A percentile compares a stretch with the other conserved stretches of the same genome.
Conservation (phyloP, 2,797 vertebrate genomes). For the Halcyon smyrnensis region DNA sequence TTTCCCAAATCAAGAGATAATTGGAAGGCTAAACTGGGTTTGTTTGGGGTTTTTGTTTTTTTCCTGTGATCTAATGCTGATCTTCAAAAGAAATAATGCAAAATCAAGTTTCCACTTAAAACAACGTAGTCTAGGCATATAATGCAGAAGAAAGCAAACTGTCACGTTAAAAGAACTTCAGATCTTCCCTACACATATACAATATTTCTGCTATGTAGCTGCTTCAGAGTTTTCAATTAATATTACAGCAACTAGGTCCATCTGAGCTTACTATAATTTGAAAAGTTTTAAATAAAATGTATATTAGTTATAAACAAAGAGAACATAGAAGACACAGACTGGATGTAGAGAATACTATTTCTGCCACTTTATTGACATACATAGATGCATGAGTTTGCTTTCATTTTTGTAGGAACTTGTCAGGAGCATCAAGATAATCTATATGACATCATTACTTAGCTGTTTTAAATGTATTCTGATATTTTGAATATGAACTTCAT, state of each 20-base stretch:
- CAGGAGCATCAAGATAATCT: neutral
- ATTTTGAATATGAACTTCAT: neutral
- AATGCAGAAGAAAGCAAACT: neutral
- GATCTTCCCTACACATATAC: neutral
- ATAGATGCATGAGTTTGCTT: neutral
- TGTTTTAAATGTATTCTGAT: neutral
- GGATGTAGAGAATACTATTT: neutral
- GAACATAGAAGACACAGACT: neutral
- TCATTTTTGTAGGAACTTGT: neutral
- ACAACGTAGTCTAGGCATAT: neutral
- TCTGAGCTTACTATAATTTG: neutral
- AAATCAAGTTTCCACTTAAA: neutral
- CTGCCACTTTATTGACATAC: neutral
- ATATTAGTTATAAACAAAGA: neutral
- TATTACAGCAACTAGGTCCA: neutral
- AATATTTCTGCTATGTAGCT: neutral
- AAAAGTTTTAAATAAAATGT: neutral
- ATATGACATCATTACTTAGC: neutral
- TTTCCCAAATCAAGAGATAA: neutral
- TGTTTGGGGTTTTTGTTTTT: neutral
- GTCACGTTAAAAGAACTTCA: neutral
- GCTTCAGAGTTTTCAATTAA: neutral
- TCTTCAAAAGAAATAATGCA: neutral
- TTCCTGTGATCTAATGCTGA: neutral
- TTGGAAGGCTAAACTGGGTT: neutral